Evolutionary conservation across 2,113 vertebrate species (phyloP), one percentile per base, ranked within the genome.

Genomic region (Ictalurus furcatus): DNA sequence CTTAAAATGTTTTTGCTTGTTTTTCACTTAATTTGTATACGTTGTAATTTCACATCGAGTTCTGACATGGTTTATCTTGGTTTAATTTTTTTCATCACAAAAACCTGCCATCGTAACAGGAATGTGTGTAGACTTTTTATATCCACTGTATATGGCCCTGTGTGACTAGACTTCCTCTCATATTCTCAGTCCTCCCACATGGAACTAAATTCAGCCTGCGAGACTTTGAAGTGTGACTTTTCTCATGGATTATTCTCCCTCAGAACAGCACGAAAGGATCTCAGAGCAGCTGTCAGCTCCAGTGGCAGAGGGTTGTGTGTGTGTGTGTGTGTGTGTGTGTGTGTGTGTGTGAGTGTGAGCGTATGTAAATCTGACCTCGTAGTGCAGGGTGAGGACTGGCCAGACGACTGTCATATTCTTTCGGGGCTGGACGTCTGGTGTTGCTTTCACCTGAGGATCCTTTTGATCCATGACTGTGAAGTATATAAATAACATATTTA

Each of bases 371-470:
- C 94, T 90, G 96, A 97, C 98, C 98, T 94, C 94, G 96, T 88
- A 97, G 85, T 86, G 96, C 92, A 37, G 97, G 97, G 93, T 97
- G 97, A 28, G 92, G 84, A 85, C 92, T 88, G 4, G 88, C 92
- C 86, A 90, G 88, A 56, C 9, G 89, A 63, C 23, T 87, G 85
- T 69, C 86, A 74, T 87, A 52, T 88, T 91, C 92, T 90, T 89
- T 93, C 14, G 34, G 88, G 61, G 91, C 44, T 13, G 86, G 25
- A 17, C n/a, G 21, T 44, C 21, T 85, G 69, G 56, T 58, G 78
- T 67, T 73, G 17, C 71, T 52, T 90, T 94, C 90, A 28, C 12
- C 89, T 2, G 83, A 52, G 88, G 37, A 87, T 40, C 87, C 88
- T 16, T 12, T 73, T 84, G 87, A 84, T 79, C 94, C 95, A 91